Conservation (phyloP, 2,113 vertebrate genomes). For the Datnioides undecimradiatus region DNA sequence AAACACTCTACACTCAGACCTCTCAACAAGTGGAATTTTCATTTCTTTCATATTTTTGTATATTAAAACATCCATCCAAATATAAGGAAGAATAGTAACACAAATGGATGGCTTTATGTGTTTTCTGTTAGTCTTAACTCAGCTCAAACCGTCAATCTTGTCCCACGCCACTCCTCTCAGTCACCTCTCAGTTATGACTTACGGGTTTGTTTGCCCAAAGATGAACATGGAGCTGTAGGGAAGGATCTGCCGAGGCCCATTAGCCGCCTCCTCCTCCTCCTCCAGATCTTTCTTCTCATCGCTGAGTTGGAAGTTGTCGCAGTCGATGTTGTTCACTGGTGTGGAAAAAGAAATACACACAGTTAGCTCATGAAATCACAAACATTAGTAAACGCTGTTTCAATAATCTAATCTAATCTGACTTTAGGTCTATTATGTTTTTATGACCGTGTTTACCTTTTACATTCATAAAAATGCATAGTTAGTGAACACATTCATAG, state of each 20-base stretch:
- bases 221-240: slow-evolving; percentile 98
- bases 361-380: slow-evolving; percentile 11
- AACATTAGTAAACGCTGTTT: background rate
- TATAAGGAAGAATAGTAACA: no score
- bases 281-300: slow-evolving; percentile 94
- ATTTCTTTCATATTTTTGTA: background rate
- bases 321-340: slow-evolving; percentile 89
- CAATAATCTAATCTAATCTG: no score
- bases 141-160: background rate
- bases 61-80: background rate
- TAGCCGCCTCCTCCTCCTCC: slow-evolving; percentile 85
- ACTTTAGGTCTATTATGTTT: background rate
- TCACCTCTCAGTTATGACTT: slow-evolving; percentile 72
- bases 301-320: slow-evolving; percentile 84
- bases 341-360: slow-evolving; percentile 24
- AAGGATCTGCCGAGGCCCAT: slow-evolving; percentile 89
- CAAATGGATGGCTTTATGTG: background rate
- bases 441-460: background rate
- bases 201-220: slow-evolving; percentile 95
- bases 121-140: background rate
- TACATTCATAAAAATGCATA: background rate
- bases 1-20: background rate
- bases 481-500: no score
- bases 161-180: background rate
- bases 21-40: background rate